Conservation (phyloP, 2,888 invertebrate species). For the Tenodera sinensis region DNA sequence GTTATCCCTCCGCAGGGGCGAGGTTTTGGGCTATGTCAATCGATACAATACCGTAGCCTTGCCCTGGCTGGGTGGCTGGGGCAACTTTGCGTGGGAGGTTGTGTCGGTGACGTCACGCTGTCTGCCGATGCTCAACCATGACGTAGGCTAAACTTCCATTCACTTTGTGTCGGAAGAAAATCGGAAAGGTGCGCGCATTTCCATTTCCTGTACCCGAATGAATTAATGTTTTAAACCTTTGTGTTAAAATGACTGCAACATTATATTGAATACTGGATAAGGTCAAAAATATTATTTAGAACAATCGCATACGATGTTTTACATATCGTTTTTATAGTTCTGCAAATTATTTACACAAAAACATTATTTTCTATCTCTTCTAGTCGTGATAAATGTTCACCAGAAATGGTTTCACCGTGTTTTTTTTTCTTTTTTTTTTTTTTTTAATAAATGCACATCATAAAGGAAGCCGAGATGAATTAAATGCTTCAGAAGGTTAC, state of each 20-base stretch:
- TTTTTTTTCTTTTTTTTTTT: too few species aligned
- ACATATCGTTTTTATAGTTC: too few species aligned
- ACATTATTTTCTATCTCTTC: too few species aligned
- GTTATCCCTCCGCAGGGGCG: background rate
- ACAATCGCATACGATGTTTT: too few species aligned
- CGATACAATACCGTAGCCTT: constrained; percentile 2
- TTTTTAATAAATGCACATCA: too few species aligned
- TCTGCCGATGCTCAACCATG: constrained; percentile 2
- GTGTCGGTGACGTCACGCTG: constrained; percentile 1
- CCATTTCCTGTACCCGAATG: background rate
- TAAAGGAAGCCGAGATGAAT: too few species aligned
- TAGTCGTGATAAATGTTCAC: too few species aligned
- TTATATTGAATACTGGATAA: background rate
- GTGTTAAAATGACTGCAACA: background rate
- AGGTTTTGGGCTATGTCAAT: background rate
- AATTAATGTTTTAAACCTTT: background rate
- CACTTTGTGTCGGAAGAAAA: background rate
- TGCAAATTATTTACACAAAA: too few species aligned
- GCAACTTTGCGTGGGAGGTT: background rate
- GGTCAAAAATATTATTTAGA: background rate
- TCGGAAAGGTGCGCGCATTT: background rate
- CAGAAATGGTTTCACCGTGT: too few species aligned
- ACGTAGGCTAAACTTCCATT: background rate
- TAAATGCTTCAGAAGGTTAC: too few species aligned
- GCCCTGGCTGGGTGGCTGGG: background rate